Base-by-base conservation (phyloP, 2,888 invertebrate genomes). In the Cyrtodaria siliqua region DNA sequence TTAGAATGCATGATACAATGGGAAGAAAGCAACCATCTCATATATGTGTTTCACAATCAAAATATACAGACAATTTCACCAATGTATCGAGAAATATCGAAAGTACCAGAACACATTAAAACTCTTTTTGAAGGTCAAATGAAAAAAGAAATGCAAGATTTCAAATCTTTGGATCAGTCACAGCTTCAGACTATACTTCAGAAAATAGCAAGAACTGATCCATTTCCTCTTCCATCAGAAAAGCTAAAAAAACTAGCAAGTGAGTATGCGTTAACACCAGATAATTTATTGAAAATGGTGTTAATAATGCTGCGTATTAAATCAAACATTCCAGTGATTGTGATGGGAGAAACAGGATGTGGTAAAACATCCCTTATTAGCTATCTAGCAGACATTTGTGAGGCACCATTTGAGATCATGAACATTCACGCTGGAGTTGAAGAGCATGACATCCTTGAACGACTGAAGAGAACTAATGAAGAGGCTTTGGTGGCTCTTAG, bases 281-380 rank as follows among this genome's bases (percentile, higher is more conserved):
- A 87, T 47, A 87, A 87, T 62, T 67, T 87, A 1, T 59, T 87
- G 12, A 87, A 87, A 68, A 87, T 87, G 87, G 75, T 86, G 23
- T 56, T 87, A n/a, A 83, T 87, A 12, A 63, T 77, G 20, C 57
- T 87, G n/a, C 62, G 87, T 27, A 56, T 86, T 1, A 82, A 79
- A 61, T 78, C 84, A 14, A 53, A 67, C 29, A 74, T 87, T 9
- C 88, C 88, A 40, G 82, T 88, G 1, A 59, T 88, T 18, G 78
- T 88, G 1, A 88, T 88, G 87, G 87, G 88, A 8, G 88, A 88
- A 68, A 88, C 88, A 2, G 88, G 88, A 2, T 88, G 88, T 82
- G 88, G 88, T 6, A 88, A 88, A 71, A 88, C 88, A 3, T 86
- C 86, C 2, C 73, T 88, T 0, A 81, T 88, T 14, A 59, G 79